Base-by-base conservation (phyloP, 1,140 invertebrate genomes). In the Drosophila ogumai region DNA sequence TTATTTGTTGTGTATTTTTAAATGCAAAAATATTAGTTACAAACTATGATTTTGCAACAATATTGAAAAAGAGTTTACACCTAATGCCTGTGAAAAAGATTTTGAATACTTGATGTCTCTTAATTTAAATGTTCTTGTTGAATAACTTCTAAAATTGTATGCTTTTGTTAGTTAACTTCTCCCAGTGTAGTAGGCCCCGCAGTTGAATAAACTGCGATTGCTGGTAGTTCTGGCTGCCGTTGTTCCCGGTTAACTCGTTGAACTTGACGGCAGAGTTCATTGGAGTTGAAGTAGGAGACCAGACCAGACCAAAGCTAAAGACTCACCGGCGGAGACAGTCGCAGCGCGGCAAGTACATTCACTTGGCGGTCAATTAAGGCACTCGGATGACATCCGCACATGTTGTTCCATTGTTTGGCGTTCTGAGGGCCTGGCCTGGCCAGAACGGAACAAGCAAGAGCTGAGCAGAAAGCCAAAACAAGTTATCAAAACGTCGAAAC, bases 261-360 rank as follows among this genome's bases (percentile, higher is more conserved):
- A 87, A 87, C 82, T 80, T 82, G 76, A 28, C 60, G 63, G 75
- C 56, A 55, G 76, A 88, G 85, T 88, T 88, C 84, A 90, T 84
- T 67, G 60, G 64, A 77, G 79, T 68, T 66, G 61, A 40, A 67
- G 71, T 47, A 49, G 57, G 32, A 10, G 36, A n/a, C 36, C 25
- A 52, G 47, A 50, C 50, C 32, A 54, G 34, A 19, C 38, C 13
- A 34, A 40, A 25, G 17, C 36, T 15, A 40, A 43, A 44, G 12
- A 38, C 22, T 28, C 36, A n/a, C 34, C 61, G 64, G 57, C 57
- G 40, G 63, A 65, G 63, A 65, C 56, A 65, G 60, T 66, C 38
- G 59, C 43, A 38, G 25, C 31, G 31, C 32, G 13, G 52, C 22
- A 54, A 57, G 69, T 57, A 65, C 79, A 74, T 54, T 75, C 64